Evolutionary conservation across 1,140 invertebrate genomes (phyloP), one percentile per base, ranked within the genome.

Genomic region (Matsumurasca onukii): DNA sequence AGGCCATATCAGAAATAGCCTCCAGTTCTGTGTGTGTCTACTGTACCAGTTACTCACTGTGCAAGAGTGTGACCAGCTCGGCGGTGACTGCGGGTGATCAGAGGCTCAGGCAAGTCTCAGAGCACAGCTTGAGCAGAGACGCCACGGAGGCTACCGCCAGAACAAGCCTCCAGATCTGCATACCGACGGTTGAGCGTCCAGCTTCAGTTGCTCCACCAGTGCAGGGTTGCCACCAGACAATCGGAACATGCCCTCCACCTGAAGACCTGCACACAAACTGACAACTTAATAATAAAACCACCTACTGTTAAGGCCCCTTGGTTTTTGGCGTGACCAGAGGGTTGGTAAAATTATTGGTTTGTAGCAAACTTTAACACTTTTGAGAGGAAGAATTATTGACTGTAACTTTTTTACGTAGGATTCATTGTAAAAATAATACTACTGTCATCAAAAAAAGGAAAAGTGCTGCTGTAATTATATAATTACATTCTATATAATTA

Each of bases 1-100:
- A 80, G 13, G 79, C 75, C 5, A 81, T 80, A 70, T 81, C 82
- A 5, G 75, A 78, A 2, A 77, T 78, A 24, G 72, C 74, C 52
- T 84, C 82, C 31, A 84, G 75, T 71, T 83, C 81, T 29, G 80
- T n/a, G n/a, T n/a, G n/a, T 76, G 59, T n/a, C n/a, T n/a, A n/a
- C n/a, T n/a, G n/a, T n/a, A n/a, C n/a, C 9, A 55, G 30, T 31
- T 27, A 68, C 72, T 64, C 34, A 73, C 72, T 73, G 31, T 70
- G 64, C n/a, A 71, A 62, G 20, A 73, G 55, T 22, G 77, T 74
- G 30, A 82, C 70, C 0, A 84, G 76, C 73, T 79, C 79, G 17
- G 73, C 75, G 62, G 82, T 77, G 39, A 80, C 73, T 24, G 75
- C 71, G 1, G 80, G 78, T 74, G 24, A 83, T 78, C 24, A 83